These are phyloP conservation scores for Marronus borbonicus DNA, from an alignment of 2,888 invertebrate genomes.

Conservation along the genomic window DNA sequence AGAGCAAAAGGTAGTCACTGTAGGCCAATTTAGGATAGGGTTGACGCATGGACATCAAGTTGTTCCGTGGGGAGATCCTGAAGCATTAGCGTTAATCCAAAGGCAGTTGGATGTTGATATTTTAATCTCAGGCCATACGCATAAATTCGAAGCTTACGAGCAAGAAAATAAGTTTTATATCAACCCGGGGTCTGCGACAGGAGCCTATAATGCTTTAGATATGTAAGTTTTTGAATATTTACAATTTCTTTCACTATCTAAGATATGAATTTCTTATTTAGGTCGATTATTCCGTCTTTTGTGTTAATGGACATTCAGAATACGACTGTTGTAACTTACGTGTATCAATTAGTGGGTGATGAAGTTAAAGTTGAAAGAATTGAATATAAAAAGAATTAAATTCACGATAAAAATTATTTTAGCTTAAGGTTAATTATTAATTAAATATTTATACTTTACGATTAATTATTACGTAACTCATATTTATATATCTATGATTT, in stretches of 20 bases:
- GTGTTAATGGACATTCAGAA: conserved; percentile 99
- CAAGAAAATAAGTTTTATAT: conserved; percentile 99
- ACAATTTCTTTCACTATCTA: neutral
- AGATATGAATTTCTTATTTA: conserved; percentile 70
- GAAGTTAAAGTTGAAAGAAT: conserved; percentile 99
- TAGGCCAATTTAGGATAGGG: conserved; percentile 98
- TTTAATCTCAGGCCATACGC: conserved; percentile 98
- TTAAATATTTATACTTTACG: conserved; percentile 1
- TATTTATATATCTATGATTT: neutral
- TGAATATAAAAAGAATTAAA: conserved; percentile 93
- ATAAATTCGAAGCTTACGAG: conserved; percentile 98
- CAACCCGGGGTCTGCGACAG: conserved; percentile 99
- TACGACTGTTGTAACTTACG: conserved; percentile 97
- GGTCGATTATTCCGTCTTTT: conserved; percentile 94
- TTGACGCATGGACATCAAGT: conserved; percentile 98
- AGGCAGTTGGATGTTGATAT: conserved; percentile 99
- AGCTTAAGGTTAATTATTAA: conserved; percentile 18
- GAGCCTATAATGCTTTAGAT: conserved; percentile 95
- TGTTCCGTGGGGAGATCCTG: conserved; percentile 97
- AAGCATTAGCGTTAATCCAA: conserved; percentile 93
- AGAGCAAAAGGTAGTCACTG: conserved; percentile 98
- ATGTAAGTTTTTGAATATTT: conserved; percentile 75
- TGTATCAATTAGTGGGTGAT: conserved; percentile 96
- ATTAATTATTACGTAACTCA: neutral
- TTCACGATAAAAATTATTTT: neutral